phyloP scores from a whole-genome alignment of 2,113 vertebrate species.

The Plecotus auritus region DNA sequence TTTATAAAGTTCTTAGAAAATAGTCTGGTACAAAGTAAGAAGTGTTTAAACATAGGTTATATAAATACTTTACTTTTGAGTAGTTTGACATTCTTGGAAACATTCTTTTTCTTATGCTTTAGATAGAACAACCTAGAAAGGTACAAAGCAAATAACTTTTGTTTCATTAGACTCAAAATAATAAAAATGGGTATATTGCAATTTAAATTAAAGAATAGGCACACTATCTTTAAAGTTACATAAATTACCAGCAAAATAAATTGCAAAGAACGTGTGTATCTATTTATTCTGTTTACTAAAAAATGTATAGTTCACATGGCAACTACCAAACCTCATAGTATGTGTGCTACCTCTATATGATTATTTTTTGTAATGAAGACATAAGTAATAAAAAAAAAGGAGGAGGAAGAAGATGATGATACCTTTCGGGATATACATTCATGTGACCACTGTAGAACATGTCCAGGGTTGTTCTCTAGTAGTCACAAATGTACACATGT shows the following conservation, averaged over 20 bases:
- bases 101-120: not conserved
- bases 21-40: not conserved
- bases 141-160: conserved; percentile 7
- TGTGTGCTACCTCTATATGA: conserved; percentile 34
- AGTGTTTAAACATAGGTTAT: not conserved
- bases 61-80: not conserved
- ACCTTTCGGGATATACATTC: not conserved
- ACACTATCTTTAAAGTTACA: conserved; percentile 25
- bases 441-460: not conserved
- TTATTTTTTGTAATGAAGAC: conserved; percentile 56
- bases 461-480: not conserved
- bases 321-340: conserved; percentile 69
- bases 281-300: conserved; percentile 74
- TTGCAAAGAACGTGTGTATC: conserved; percentile 60
- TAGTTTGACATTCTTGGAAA: not conserved
- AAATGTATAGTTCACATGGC: conserved; percentile 70
- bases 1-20: conserved; percentile 4
- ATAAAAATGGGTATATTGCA: not conserved
- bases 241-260: conserved; percentile 67
- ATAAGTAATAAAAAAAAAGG: not conserved
- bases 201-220: conserved; percentile 20
- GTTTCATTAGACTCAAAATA: not conserved
- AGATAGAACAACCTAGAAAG: not conserved
- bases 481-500: not conserved
- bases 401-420: not conserved